Evolutionary conservation across 2,888 invertebrate species (phyloP).

Genomic region (Cryptophagus acutangulus): DNA sequence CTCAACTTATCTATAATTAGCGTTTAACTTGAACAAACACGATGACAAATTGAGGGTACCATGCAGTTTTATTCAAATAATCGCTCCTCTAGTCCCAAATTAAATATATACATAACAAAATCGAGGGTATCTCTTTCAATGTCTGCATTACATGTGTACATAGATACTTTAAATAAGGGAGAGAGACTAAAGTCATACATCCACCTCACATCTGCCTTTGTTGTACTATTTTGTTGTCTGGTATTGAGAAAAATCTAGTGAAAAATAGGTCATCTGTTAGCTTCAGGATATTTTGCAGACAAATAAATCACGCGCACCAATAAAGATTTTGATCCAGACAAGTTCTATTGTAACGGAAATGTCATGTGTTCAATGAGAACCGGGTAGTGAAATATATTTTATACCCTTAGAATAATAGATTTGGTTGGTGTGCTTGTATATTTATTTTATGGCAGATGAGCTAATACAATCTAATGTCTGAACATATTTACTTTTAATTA

Average conservation of each 20-base stretch:
- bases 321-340: conserved; percentile 27
- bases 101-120: neutral
- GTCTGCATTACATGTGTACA: no score
- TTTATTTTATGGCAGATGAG: no score
- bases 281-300: conserved; percentile 22
- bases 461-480: no score
- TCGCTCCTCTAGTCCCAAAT: neutral
- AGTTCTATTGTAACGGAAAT: conserved; percentile 18
- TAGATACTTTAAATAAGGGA: no score
- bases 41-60: conserved; percentile 14
- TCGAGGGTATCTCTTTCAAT: no score
- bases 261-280: conserved; percentile 28
- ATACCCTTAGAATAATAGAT: no score
- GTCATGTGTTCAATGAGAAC: conserved; percentile 10
- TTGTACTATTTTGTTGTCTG: conserved; percentile 2
- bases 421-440: no score
- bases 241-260: neutral
- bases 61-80: conserved; percentile 2
- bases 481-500: no score
- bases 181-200: conserved; percentile 1
- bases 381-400: neutral
- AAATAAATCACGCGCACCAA: conserved; percentile 27
- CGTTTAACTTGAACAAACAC: conserved; percentile 11
- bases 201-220: conserved; percentile 2
- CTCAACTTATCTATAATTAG: conserved; percentile 17